Evolutionary conservation across 2,797 vertebrate species (phyloP).

Genomic region (Poliocrania exsul): DNA sequence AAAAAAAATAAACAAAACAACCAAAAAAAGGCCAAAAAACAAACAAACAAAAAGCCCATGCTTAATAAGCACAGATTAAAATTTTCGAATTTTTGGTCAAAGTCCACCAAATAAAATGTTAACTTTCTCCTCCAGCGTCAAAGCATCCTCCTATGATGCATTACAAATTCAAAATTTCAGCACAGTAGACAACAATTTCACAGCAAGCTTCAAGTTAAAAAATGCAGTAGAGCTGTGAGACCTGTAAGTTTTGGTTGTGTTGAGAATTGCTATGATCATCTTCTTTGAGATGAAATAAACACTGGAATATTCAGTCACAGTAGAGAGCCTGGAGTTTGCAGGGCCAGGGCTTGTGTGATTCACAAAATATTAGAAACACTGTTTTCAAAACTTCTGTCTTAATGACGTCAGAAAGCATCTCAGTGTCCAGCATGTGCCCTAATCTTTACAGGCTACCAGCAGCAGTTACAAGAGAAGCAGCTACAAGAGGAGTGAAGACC

Average conservation of each 20-base stretch:
- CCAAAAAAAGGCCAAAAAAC: too few species aligned
- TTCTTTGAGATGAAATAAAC: not conserved
- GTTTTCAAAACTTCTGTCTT: not conserved
- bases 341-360: not conserved
- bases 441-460: slow-evolving; percentile 37
- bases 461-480: slow-evolving; percentile 46
- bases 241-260: not conserved
- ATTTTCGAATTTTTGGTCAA: not conserved
- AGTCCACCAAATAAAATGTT: not conserved
- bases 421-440: not conserved
- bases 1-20: not conserved
- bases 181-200: not conserved
- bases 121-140: not conserved
- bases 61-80: not conserved
- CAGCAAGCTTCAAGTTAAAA: not conserved
- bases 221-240: not conserved
- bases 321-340: not conserved
- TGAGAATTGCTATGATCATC: not conserved
- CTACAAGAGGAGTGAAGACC: slow-evolving; percentile 21
- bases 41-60: not conserved
- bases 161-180: not conserved
- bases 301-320: not conserved
- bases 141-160: not conserved
- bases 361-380: not conserved
- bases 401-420: not conserved